Base-by-base conservation (phyloP, 1,140 invertebrate species). In the Latrodectus geometricus region DNA sequence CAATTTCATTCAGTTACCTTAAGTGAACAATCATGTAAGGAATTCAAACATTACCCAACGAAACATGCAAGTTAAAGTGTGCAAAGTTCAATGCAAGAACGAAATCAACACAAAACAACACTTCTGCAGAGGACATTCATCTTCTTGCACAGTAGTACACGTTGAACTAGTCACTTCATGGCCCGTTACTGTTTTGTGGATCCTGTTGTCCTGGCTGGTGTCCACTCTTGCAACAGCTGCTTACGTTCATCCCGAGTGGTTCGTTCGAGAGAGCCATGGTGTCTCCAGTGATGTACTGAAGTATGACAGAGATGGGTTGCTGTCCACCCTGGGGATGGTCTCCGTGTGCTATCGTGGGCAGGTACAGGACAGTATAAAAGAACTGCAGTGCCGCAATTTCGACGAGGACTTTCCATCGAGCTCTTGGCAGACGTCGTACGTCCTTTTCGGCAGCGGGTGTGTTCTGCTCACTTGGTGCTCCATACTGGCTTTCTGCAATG, bases 111-210 rank as follows among this genome's bases (percentile, higher is more conserved):
- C 52, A 11, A 81, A 70, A 12, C 49, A 50, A 23, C 66, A 35
- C n/a, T 56, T 48, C 15, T 70, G 12, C 20, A 35, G 9, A 15
- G 23, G 8, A 5, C 49, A 17, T n/a, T n/a, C n/a, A 50, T n/a
- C 72, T 48, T 61, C 82, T 17, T 86, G 74, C 61, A 86, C 65
- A 15, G 74, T 86, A n/a, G 83, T 86, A 2, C 83, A 86, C 52
- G 75, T 86, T 35, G 83, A 86, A 78, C 66, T 86, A 14, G 83
- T 86, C 15, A 87, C 86, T 21, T 87, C 86, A 5, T 87, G 86
- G 86, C 86, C 86, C 11, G 79, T 87, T 20, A 76, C 86, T n/a
- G 48, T 82, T 7, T 48, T 87, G 0, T 87, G 86, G 86, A 76
- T 82, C 20, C 73, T 81, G 0, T 14, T 87, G 61, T 87, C 86